Conservation (phyloP, 2,113 vertebrate species). For the Rana temporaria region DNA sequence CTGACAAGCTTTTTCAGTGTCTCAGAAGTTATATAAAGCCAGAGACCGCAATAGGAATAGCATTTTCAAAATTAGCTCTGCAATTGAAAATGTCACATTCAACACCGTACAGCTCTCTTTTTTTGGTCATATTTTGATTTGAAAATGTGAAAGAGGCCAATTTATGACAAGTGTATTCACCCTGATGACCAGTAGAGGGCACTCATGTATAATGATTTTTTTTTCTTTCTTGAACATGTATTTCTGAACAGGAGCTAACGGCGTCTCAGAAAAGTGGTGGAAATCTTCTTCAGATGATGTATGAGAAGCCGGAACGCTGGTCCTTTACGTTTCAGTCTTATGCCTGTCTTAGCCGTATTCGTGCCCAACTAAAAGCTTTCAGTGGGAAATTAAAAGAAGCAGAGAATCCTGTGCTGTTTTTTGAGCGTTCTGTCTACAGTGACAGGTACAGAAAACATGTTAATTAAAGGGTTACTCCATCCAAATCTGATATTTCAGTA, state of each 20-base stretch:
- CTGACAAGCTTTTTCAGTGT: too few species aligned
- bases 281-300: slow-evolving; percentile 93
- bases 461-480: neutral
- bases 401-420: slow-evolving; percentile 85
- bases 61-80: too few species aligned
- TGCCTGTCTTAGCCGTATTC: slow-evolving; percentile 89
- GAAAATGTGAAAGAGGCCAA: too few species aligned
- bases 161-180: too few species aligned
- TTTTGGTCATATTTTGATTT: too few species aligned
- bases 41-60: too few species aligned
- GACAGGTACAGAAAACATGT: slow-evolving; percentile 78
- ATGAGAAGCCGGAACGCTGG: slow-evolving; percentile 91
- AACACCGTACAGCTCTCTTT: too few species aligned
- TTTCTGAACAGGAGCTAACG: slow-evolving; percentile 80
- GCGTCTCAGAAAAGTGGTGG: slow-evolving; percentile 87
- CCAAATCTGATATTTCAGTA: neutral
- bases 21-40: too few species aligned
- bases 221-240: slow-evolving; percentile 13
- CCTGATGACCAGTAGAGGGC: neutral
- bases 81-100: too few species aligned
- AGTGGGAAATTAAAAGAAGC: slow-evolving; percentile 74
- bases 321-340: slow-evolving; percentile 94
- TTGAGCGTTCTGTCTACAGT: slow-evolving; percentile 92
- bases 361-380: slow-evolving; percentile 81
- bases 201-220: neutral